These are phyloP conservation scores for Calliphora vicina DNA, from an alignment of 1,140 invertebrate genomes.

Conservation along the genomic window DNA sequence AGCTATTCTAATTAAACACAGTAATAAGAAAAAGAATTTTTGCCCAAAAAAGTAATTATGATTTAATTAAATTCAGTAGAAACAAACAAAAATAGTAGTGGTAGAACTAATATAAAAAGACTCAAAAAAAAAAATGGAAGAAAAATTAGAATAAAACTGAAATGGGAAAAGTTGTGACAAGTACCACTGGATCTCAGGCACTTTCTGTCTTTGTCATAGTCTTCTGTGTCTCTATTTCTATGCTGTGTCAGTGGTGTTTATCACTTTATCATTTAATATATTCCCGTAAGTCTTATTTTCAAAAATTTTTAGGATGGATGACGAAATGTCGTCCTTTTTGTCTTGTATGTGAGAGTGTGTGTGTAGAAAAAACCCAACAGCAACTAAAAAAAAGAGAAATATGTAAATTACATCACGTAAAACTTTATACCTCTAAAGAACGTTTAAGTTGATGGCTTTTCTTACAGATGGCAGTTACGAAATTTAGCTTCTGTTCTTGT, in stretches of 20 bases:
- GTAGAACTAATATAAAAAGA: not conserved
- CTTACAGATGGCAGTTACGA: not conserved
- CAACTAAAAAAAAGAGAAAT: not conserved
- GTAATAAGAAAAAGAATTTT: not conserved
- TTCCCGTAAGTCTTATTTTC: slow-evolving; percentile 7
- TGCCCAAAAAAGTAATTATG: not conserved
- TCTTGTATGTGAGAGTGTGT: not conserved
- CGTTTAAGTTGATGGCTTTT: slow-evolving; percentile 4
- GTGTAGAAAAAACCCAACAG: not conserved
- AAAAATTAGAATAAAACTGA: not conserved
- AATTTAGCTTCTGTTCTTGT: not conserved
- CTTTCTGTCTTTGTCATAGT: not conserved
- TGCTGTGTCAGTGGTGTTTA: not conserved
- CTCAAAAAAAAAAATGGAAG: not conserved
- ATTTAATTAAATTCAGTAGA: not conserved
- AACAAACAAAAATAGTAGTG: not conserved
- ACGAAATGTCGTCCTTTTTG: not conserved
- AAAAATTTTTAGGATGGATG: not conserved
- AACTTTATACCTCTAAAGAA: slow-evolving; percentile 14
- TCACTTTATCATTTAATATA: slow-evolving; percentile 6
- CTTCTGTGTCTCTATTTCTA: not conserved
- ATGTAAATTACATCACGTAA: slow-evolving; percentile 10
- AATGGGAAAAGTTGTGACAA: not conserved
- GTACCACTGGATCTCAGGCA: not conserved
- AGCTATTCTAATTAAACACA: not conserved